Evolutionary conservation across 2,888 invertebrate genomes (phyloP).

Genomic region (Saturnia pavonia): DNA sequence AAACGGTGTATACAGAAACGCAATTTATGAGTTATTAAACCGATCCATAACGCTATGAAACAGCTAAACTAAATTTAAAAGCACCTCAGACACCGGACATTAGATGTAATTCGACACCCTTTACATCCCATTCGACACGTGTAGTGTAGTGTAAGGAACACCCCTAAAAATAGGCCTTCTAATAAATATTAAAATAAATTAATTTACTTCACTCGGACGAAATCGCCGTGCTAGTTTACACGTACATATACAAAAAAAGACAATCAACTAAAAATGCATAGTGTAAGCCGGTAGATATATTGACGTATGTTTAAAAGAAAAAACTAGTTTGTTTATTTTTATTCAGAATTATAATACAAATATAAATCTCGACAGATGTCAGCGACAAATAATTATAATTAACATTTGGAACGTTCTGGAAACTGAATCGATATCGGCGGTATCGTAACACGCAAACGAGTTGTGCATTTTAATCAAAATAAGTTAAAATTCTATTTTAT

Average conservation of each 20-base stretch:
- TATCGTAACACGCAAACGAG: neutral
- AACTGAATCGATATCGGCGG: neutral
- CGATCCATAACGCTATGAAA: too few species aligned
- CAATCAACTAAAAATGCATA: neutral
- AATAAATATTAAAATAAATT: neutral
- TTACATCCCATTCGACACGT: too few species aligned
- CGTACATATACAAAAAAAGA: neutral
- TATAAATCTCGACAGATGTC: neutral
- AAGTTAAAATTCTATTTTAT: neutral
- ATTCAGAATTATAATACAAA: neutral
- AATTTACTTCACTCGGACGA: neutral
- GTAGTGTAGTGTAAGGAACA: too few species aligned
- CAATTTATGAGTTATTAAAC: too few species aligned
- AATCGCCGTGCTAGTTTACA: neutral
- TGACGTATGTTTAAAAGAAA: neutral
- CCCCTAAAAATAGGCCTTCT: too few species aligned
- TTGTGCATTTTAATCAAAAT: neutral
- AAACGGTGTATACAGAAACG: too few species aligned
- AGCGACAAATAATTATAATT: neutral
- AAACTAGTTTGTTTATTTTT: neutral
- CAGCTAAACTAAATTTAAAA: too few species aligned
- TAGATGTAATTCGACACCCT: too few species aligned
- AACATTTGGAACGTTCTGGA: neutral
- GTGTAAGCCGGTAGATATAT: neutral
- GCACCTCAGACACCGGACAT: too few species aligned